Percentiles rank a stretch among this genome's conserved stretches.
Conservation (phyloP, 2,888 invertebrate genomes). For the Aphodius sticticus region DNA sequence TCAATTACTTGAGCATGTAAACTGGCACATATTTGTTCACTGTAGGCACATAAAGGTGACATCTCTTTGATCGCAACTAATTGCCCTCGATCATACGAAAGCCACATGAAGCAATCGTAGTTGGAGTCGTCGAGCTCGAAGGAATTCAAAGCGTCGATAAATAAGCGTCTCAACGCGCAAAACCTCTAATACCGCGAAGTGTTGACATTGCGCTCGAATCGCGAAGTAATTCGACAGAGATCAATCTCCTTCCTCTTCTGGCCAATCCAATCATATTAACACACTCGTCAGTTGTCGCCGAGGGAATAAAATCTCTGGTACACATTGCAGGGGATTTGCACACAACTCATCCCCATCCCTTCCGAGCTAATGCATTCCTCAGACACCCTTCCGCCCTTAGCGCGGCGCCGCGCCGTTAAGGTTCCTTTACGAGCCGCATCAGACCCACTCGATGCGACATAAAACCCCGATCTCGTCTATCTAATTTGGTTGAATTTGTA, state of each 20-base stretch:
- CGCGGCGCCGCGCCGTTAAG: not conserved
- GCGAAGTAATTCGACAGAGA: not conserved
- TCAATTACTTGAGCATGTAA: too few species aligned
- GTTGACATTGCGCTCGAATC: not conserved
- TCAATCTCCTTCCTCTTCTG: not conserved
- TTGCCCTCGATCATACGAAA: not conserved
- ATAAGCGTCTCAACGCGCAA: not conserved
- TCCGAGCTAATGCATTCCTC: not conserved
- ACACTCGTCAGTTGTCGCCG: conserved; percentile 4
- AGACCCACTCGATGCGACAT: not conserved
- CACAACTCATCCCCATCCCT: not conserved
- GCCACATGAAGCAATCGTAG: not conserved
- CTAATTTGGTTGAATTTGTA: not conserved
- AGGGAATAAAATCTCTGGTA: not conserved
- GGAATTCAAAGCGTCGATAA: not conserved
- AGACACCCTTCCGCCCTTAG: not conserved
- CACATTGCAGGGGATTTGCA: not conserved
- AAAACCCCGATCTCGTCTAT: not conserved
- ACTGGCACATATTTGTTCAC: too few species aligned
- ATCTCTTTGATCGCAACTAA: not conserved
- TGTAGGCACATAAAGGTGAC: not conserved
- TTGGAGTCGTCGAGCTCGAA: not conserved
- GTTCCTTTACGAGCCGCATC: not conserved
- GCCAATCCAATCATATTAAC: conserved; percentile 4
- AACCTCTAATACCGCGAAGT: not conserved